Evolutionary conservation across 2,888 invertebrate genomes (phyloP), one percentile per base, ranked within the genome.

Genomic region (Drosophila vallismaia): DNA sequence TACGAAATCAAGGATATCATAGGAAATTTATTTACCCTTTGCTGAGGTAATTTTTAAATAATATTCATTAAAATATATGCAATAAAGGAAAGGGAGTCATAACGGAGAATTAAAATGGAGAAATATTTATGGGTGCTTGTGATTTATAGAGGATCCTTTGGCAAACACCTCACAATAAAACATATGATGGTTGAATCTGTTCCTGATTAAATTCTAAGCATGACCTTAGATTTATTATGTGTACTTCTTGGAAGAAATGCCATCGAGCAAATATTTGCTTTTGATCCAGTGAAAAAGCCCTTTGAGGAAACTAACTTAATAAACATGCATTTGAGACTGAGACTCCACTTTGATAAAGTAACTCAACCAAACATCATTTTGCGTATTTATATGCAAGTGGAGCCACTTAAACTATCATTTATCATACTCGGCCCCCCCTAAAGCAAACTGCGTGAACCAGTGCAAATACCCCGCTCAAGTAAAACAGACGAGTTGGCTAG

Each of bases 401-500:
- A 48, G 31, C 46, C 14, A 12, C 33, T 62, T 42, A 49, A 48
- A 62, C 33, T 36, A 51, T 64, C 45, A 8, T 68, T 69, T 49
- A 56, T 49, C 48, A 68, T 67, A 67, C 69, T 68, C 56, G 42
- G 2, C 19, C 40, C 48, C 53, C 51, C 24, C 29, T 7, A 45
- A 55, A 31, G 66, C 52, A 45, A 63, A 51, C 45, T 45, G 19
- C 36, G 19, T 36, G 28, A 38, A 44, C 36, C 36, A 52, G 14
- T 26, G 66, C 63, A 64, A 66, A 64, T 46, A 64, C 36, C 38
- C 31, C 53, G 24, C 29, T 53, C 24, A 46, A 66, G 67, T 44
- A 56, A 44, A 68, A 49, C 66, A 66, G 55, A 68, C 48, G 60
- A 71, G 49, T 54, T 69, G 63, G n/a, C 48, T 67, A 53, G 67